Base-by-base conservation (phyloP, 2,888 invertebrate species). In the Labia minor region DNA sequence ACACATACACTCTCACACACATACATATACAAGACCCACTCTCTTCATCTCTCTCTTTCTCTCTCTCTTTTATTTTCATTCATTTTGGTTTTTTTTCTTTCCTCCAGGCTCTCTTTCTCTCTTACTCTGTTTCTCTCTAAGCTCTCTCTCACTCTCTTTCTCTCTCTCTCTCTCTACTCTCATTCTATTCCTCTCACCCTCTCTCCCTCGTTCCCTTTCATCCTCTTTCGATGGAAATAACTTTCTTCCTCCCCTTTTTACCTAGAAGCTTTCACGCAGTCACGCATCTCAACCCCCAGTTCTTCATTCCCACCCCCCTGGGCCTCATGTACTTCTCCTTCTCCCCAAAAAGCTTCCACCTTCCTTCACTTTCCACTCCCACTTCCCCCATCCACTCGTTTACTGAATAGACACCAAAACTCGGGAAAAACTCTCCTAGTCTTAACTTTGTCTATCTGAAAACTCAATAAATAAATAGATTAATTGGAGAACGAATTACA, bases 231-330 rank as follows among this genome's bases (percentile, higher is more conserved):
- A 21, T 63, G 21, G 21, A 63, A 63, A 21, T 63, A 63, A 63
- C 63, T 63, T 49, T 65, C 20, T 49, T 11, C 37, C 65, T 37
- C 21, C 74, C 75, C 74, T 74, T 72, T 71, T 73, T 73, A 74
- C 73, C 73, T 74, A 71, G 70, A 68, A 71, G 72, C 70, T 67
- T 63, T 67, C 66, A 69, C 68, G 63, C 67, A 61, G 49, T 68
- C 62, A 65, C 66, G 66, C 65, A 37, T 63, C 67, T 72, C 65
- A 70, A n/a, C 69, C 69, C 69, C 70, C 70, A 69, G 67, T 68
- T 69, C 70, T n/a, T 66, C 69, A 68, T 65, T 63, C 63, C 65
- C 67, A 66, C 70, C 67, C 69, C 71, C 71, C 72, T 65, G 66
- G 16, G 62, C 63, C 66, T 62, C 66, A 37, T n/a, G 21, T 19